A percentile compares a stretch with the other conserved stretches of the same genome.
Conservation (phyloP, 1,140 invertebrate species). For the Holotrichia oblita region DNA sequence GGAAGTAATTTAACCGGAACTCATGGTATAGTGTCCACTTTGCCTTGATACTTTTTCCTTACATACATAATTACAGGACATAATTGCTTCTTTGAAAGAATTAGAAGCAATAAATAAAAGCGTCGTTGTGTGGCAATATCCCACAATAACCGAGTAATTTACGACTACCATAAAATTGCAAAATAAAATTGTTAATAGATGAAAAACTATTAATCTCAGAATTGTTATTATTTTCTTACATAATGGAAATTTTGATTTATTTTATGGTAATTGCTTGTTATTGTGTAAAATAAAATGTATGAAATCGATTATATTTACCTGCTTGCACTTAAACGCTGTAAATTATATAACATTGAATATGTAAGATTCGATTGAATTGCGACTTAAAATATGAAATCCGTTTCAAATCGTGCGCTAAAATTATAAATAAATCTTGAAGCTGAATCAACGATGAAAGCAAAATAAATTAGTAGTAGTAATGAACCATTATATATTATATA, state of each 20-base stretch:
- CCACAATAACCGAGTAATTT: background rate
- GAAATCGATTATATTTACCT: background rate
- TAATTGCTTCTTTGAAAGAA: too few species aligned
- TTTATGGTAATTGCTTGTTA: background rate
- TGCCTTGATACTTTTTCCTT: too few species aligned
- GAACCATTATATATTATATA: too few species aligned
- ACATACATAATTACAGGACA: too few species aligned
- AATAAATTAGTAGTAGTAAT: too few species aligned
- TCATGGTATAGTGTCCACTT: too few species aligned
- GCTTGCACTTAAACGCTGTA: background rate
- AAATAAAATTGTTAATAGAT: background rate
- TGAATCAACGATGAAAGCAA: too few species aligned
- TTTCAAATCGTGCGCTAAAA: too few species aligned
- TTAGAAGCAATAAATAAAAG: too few species aligned
- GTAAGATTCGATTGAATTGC: background rate
- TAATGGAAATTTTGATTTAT: background rate
- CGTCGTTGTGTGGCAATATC: background rate
- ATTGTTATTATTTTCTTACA: background rate
- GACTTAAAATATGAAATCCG: too few species aligned
- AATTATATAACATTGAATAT: slow-evolving; percentile 1
- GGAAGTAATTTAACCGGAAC: too few species aligned
- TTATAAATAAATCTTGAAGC: too few species aligned
- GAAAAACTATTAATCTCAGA: background rate
- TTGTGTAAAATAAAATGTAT: background rate
- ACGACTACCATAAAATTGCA: background rate